Evolutionary conservation across 2,113 vertebrate genomes (phyloP).

Genomic region (Megaceryle maxima): DNA sequence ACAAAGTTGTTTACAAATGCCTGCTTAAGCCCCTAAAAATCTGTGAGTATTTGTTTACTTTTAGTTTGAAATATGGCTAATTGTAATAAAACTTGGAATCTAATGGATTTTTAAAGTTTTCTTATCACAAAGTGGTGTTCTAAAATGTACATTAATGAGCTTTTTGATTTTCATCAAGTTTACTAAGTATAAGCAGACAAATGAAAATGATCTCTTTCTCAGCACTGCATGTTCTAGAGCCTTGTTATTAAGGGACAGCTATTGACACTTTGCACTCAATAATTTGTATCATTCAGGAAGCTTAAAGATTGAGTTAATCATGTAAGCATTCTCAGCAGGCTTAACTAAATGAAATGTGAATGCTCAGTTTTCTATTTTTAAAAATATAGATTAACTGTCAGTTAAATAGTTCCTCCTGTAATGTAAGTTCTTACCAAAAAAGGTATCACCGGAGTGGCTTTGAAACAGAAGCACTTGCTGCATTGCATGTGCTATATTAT

Average conservation of each 20-base stretch:
- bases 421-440: neutral
- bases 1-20: constrained; percentile 67
- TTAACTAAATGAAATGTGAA: neutral
- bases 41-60: constrained; percentile 57
- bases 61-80: neutral
- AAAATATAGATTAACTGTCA: neutral
- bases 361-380: neutral
- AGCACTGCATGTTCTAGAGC: neutral
- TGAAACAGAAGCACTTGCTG: neutral
- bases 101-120: neutral
- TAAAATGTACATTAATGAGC: neutral
- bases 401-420: neutral
- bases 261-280: neutral
- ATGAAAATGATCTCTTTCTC: neutral
- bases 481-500: accelerated
- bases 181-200: neutral
- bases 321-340: neutral
- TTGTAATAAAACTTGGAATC: neutral
- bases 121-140: neutral
- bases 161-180: neutral
- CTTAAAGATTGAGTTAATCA: neutral
- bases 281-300: neutral
- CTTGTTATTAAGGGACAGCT: neutral
- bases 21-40: constrained; percentile 64
- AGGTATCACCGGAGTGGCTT: neutral